Conservation (phyloP, 2,113 vertebrate genomes). For the Hyla sarda region DNA sequence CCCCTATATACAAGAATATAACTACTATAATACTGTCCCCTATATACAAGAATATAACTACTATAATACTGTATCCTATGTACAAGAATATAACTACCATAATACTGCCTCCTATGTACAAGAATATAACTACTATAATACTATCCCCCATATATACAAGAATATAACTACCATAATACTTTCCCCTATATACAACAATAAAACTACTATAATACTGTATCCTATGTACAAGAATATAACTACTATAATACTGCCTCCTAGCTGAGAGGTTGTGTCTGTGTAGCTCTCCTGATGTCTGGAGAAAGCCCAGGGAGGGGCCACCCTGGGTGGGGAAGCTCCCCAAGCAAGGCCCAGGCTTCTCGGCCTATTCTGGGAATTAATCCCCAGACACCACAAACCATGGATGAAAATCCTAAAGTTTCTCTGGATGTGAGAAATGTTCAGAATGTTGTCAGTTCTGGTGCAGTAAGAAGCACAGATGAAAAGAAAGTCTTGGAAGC, state of each 20-base stretch:
- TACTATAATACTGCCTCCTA: neutral
- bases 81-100: neutral
- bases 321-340: no score
- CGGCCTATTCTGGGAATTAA: neutral
- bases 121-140: neutral
- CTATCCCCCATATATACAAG: neutral
- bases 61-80: neutral
- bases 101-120: neutral
- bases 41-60: neutral
- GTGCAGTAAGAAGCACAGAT: no score
- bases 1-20: neutral
- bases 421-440: no score
- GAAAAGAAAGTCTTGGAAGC: no score
- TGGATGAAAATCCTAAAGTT: no score
- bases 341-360: no score
- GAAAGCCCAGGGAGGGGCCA: no score
- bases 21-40: neutral
- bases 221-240: neutral
- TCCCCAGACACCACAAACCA: no score
- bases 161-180: neutral
- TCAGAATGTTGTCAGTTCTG: no score
- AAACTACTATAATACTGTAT: neutral
- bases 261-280: no score
- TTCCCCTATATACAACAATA: neutral
- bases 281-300: no score